A percentile compares a stretch with the other conserved stretches of the same genome.
phyloP scores from a whole-genome alignment of 2,113 vertebrate genomes.

The Siphamia tubifer region DNA sequence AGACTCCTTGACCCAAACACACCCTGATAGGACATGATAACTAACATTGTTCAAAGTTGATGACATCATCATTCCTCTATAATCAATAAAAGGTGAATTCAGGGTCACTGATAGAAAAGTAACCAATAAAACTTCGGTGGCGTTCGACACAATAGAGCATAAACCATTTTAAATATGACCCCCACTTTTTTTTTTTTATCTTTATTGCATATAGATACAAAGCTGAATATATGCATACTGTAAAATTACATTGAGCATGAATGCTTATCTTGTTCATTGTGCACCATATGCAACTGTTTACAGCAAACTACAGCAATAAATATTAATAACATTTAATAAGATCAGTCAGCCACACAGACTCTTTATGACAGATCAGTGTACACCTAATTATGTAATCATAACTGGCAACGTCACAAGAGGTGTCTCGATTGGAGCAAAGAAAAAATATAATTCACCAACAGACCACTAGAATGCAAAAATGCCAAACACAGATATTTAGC shows the following conservation, averaged over 20 bases:
- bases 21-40: constrained; percentile 13
- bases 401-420: no score
- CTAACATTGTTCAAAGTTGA: background rate
- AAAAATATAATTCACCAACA: no score
- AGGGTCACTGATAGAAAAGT: background rate
- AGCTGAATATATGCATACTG: background rate
- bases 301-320: background rate
- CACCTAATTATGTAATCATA: background rate
- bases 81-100: constrained; percentile 9
- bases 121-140: background rate
- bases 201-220: background rate
- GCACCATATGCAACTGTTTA: background rate
- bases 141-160: background rate
- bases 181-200: background rate
- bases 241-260: no score
- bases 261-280: no score
- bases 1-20: constrained; percentile 13
- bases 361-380: background rate
- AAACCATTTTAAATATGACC: background rate
- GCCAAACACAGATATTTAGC: no score
- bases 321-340: no score
- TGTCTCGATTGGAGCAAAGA: no score
- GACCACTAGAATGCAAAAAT: no score
- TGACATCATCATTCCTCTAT: background rate
- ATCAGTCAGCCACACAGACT: no score